These are phyloP conservation scores for Cantharis nigra DNA, from an alignment of 2,888 invertebrate genomes.

Conservation along the genomic window DNA sequence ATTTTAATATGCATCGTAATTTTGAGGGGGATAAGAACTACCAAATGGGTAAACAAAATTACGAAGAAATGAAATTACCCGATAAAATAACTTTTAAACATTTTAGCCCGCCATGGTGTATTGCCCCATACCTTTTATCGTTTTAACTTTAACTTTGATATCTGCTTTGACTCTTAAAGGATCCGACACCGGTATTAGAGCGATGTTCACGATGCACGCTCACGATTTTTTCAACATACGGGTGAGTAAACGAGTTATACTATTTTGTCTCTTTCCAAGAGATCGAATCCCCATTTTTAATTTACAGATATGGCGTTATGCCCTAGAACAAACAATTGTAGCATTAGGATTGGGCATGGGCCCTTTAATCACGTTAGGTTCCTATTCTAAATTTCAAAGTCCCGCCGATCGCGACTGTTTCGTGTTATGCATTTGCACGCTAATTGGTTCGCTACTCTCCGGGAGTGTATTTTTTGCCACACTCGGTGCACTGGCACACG, in stretches of 20 bases:
- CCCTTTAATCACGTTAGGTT: conserved; percentile 35
- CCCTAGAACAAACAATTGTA: conserved; percentile 32
- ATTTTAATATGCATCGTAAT: conserved; percentile 23
- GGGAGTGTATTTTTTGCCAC: conserved; percentile 26
- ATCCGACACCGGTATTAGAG: conserved; percentile 7
- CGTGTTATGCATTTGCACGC: conserved; percentile 16
- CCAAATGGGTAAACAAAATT: conserved; percentile 16
- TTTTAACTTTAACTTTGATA: conserved; percentile 7
- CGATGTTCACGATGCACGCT: conserved; percentile 7
- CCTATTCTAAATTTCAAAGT: conserved; percentile 29
- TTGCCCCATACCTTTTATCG: conserved; percentile 14
- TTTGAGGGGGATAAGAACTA: conserved; percentile 18
- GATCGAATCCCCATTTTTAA: background rate
- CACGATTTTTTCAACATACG: background rate
- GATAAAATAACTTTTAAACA: background rate
- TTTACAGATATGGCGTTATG: conserved; percentile 30
- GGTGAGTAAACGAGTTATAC: background rate
- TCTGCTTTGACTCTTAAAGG: conserved; percentile 12
- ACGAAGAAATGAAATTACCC: background rate
- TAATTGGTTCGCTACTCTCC: conserved; percentile 25
- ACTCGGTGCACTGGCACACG: conserved; percentile 28
- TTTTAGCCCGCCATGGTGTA: conserved; percentile 15
- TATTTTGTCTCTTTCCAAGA: background rate
- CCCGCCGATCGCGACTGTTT: conserved; percentile 28
- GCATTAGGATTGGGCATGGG: conserved; percentile 36